Percentiles rank a stretch among this genome's conserved stretches.
Evolutionary conservation across 2,113 vertebrate species (phyloP).

Genomic region (Bos indicus): DNA sequence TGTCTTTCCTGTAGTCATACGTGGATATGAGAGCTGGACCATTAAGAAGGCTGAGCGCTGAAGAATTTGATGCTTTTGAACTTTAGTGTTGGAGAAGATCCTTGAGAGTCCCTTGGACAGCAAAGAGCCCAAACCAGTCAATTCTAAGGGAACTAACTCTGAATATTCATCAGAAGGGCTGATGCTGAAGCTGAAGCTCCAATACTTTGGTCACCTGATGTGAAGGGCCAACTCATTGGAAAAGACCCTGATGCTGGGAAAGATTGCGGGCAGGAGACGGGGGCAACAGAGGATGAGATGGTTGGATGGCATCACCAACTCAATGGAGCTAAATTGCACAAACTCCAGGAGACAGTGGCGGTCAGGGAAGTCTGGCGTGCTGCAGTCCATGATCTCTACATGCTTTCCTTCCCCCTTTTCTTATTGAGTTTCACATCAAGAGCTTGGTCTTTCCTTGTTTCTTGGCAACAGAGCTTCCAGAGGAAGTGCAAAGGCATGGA

Average conservation of each 20-base stretch:
- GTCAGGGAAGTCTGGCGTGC: not conserved
- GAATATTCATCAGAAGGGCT: not conserved
- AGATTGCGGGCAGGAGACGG: not conserved
- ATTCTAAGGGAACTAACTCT: not conserved
- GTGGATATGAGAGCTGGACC: not conserved
- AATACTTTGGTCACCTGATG: not conserved
- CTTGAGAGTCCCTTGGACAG: not conserved
- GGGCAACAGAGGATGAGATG: not conserved
- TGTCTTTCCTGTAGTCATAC: not conserved
- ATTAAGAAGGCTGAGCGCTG: not conserved
- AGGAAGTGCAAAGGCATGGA: not conserved
- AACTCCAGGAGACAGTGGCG: not conserved
- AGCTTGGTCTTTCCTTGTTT: constrained; percentile 18
- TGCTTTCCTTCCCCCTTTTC: not conserved
- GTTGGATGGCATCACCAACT: not conserved
- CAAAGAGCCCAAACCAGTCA: not conserved
- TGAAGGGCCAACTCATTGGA: not conserved
- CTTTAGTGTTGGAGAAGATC: not conserved
- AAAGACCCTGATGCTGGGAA: not conserved
- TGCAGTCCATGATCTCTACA: not conserved
- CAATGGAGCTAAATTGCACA: not conserved
- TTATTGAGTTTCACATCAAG: not conserved
- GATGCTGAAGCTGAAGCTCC: not conserved
- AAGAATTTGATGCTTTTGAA: not conserved
- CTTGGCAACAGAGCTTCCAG: constrained; percentile 46